phyloP scores from a whole-genome alignment of 2,113 vertebrate species.

The Ctenodactylus gundi region DNA sequence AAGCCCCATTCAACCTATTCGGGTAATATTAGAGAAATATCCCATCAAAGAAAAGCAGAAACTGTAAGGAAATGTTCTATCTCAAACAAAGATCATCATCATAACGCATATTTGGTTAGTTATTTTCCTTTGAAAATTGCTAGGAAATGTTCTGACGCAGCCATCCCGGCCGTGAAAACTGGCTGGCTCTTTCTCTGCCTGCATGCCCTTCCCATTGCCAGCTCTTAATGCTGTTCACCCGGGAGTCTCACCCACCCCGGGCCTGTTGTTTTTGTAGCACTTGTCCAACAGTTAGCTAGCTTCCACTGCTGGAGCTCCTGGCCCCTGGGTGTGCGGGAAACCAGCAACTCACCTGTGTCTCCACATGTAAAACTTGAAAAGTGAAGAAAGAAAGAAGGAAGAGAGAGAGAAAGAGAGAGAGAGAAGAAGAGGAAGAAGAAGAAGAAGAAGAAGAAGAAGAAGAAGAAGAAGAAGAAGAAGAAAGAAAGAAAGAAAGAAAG shows the following conservation, averaged over 20 bases:
- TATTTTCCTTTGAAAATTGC: background rate
- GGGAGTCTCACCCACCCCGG: too few relatives aligned
- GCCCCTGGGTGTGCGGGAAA: background rate
- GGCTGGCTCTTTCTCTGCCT: background rate
- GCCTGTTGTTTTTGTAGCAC: background rate
- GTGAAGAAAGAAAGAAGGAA: background rate
- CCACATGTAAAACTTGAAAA: background rate
- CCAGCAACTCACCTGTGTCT: background rate
- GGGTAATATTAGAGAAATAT: background rate
- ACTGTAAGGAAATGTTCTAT: background rate
- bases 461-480: too few relatives aligned
- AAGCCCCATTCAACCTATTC: background rate
- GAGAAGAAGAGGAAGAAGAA: too few relatives aligned
- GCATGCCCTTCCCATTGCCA: background rate
- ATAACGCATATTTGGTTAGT: too few relatives aligned
- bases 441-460: too few relatives aligned
- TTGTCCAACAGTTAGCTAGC: background rate
- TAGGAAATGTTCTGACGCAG: background rate
- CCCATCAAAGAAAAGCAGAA: background rate
- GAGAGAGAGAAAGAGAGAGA: background rate
- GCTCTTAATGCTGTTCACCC: background rate
- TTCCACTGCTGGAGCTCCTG: background rate
- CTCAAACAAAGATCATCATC: background rate
- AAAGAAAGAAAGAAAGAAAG: too few relatives aligned
- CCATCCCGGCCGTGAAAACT: background rate